Conservation (phyloP, 1,140 invertebrate genomes). For the Nixonia krombeini region DNA sequence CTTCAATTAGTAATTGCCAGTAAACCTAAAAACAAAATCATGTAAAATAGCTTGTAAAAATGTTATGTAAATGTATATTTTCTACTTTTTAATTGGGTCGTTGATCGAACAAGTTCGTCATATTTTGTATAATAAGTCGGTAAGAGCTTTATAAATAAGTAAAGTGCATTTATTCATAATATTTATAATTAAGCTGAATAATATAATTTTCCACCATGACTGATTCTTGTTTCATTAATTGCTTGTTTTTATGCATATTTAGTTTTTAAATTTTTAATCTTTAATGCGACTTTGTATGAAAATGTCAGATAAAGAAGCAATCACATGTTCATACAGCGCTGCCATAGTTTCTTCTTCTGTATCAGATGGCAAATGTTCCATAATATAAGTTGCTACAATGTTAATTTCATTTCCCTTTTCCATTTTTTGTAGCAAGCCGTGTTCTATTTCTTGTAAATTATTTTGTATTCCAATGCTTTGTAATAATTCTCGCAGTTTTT, state of each 20-base stretch:
- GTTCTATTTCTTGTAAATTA: not conserved
- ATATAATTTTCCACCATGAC: no score
- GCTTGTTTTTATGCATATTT: no score
- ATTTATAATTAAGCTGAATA: no score
- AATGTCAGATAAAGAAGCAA: slow-evolving; percentile 15
- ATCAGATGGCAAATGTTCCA: slow-evolving; percentile 14
- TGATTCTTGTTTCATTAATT: no score
- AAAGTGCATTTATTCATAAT: not conserved
- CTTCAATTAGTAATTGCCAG: not conserved
- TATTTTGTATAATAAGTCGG: no score
- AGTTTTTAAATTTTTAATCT: no score
- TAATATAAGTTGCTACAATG: not conserved
- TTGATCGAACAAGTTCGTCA: no score
- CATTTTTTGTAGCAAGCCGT: slow-evolving; percentile 2
- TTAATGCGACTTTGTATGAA: not conserved
- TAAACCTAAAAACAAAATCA: no score
- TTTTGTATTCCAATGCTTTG: slow-evolving; percentile 14
- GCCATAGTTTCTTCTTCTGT: slow-evolving; percentile 10
- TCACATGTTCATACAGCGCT: slow-evolving; percentile 10
- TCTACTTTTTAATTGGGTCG: not conserved
- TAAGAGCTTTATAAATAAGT: no score
- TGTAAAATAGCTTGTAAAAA: not conserved
- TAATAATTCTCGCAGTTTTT: not conserved
- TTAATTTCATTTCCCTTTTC: not conserved
- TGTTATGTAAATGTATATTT: not conserved